Evolutionary conservation across 1,140 invertebrate species (phyloP).

Genomic region (Vanessa tameamea): DNA sequence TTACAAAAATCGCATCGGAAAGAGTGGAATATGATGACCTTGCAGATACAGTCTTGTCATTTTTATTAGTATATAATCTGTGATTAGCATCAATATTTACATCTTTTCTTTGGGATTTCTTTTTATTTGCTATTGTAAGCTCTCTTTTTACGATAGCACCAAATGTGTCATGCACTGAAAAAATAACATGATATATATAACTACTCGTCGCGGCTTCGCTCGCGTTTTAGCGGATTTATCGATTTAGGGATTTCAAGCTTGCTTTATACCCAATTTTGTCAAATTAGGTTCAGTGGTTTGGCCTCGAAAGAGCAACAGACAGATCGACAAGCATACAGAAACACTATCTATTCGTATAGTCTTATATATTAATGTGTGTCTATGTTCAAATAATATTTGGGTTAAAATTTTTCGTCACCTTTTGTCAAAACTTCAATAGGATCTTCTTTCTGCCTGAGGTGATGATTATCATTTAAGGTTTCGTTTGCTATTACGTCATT

Average conservation of each 20-base stretch:
- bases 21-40: slow-evolving; percentile 39
- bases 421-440: slow-evolving; percentile 63
- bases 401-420: slow-evolving; percentile 41
- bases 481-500: slow-evolving; percentile 44
- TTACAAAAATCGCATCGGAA: slow-evolving; percentile 48
- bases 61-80: slow-evolving; percentile 41
- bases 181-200: slow-evolving; percentile 22
- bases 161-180: slow-evolving; percentile 64
- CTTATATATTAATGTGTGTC: too few relatives aligned
- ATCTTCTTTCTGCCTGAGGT: slow-evolving; percentile 50
- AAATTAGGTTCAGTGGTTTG: too few relatives aligned
- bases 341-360: too few relatives aligned
- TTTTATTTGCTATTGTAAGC: slow-evolving; percentile 52
- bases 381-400: neutral
- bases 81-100: slow-evolving; percentile 51
- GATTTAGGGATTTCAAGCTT: too few relatives aligned
- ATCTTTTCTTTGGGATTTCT: slow-evolving; percentile 30
- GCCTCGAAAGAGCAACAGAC: too few relatives aligned
- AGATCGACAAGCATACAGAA: too few relatives aligned
- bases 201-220: neutral
- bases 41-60: slow-evolving; percentile 43
- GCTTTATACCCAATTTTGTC: too few relatives aligned
- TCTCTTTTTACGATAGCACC: slow-evolving; percentile 63
- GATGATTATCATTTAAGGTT: slow-evolving; percentile 26
- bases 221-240: too few relatives aligned